Conservation (phyloP, 2,888 invertebrate species). For the Tridacna gigas region DNA sequence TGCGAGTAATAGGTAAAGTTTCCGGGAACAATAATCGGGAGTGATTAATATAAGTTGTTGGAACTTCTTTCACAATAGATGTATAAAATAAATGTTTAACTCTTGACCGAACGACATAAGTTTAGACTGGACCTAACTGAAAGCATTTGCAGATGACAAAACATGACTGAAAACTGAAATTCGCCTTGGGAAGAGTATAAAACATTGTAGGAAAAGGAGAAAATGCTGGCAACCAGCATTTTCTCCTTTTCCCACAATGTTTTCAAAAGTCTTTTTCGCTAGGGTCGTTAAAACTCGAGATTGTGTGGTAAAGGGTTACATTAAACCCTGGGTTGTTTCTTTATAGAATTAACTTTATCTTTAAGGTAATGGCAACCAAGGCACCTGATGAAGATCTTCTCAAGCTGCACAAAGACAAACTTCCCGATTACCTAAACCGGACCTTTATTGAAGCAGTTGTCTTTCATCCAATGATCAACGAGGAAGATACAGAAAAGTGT, state of each 20-base stretch:
- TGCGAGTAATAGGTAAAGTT: too few species aligned
- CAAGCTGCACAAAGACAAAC: neutral
- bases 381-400: neutral
- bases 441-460: neutral
- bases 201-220: neutral
- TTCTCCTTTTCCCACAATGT: slow-evolving; percentile 3
- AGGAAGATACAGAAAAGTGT: neutral
- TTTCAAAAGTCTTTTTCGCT: neutral
- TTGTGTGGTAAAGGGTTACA: neutral
- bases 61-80: too few species aligned
- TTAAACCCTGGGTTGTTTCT: neutral
- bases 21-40: too few species aligned
- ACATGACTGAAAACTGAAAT: too few species aligned
- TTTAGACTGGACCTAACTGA: too few species aligned
- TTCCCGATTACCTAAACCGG: neutral
- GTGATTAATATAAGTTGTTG: too few species aligned
- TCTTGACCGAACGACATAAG: too few species aligned
- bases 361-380: neutral
- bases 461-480: neutral
- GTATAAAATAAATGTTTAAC: too few species aligned
- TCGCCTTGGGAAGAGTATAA: too few species aligned
- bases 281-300: too few species aligned
- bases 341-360: neutral
- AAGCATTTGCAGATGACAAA: too few species aligned
- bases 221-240: neutral